These are phyloP conservation scores for Syngnathoides biaculeatus DNA, from an alignment of 2,113 vertebrate species.

Conservation along the genomic window DNA sequence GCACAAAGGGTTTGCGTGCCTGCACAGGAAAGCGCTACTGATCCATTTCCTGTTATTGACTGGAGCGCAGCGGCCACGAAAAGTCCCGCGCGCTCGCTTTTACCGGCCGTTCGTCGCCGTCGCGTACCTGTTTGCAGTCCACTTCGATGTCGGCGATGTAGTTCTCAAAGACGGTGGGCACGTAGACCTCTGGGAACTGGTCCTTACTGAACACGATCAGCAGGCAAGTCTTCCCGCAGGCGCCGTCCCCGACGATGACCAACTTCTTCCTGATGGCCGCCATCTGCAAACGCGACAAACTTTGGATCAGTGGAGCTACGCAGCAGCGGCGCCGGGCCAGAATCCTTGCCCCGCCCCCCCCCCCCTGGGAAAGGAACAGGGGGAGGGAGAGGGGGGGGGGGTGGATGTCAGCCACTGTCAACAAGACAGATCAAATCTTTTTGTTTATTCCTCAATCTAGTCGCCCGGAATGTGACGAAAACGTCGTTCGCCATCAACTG, in stretches of 20 bases:
- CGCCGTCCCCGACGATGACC: slow-evolving; percentile 96
- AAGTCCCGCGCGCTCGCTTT: slow-evolving; percentile 9
- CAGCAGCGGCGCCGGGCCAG: too few species aligned
- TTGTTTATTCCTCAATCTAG: too few species aligned
- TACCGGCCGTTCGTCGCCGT: slow-evolving; percentile 1
- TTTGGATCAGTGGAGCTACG: neutral
- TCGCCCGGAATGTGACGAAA: too few species aligned
- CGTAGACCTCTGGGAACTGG: slow-evolving; percentile 96
- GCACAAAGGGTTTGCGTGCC: slow-evolving; percentile 11
- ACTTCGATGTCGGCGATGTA: slow-evolving; percentile 98
- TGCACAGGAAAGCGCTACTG: slow-evolving; percentile 45
- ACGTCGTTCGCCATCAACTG: too few species aligned
- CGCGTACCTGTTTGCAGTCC: slow-evolving; percentile 88
- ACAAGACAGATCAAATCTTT: too few species aligned
- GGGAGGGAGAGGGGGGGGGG: too few species aligned
- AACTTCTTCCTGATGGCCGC: slow-evolving; percentile 96
- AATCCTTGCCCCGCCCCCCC: too few species aligned
- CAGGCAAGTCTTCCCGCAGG: slow-evolving; percentile 95
- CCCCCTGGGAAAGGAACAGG: slow-evolving; percentile 15
- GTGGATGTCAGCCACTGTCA: neutral
- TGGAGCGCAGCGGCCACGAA: slow-evolving; percentile 23
- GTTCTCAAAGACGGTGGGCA: slow-evolving; percentile 97
- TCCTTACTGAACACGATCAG: slow-evolving; percentile 98
- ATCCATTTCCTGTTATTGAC: slow-evolving; percentile 59
- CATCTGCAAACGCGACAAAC: slow-evolving; percentile 70